Conservation (phyloP, 1,140 invertebrate genomes). For the Arctopsyche grandis region DNA sequence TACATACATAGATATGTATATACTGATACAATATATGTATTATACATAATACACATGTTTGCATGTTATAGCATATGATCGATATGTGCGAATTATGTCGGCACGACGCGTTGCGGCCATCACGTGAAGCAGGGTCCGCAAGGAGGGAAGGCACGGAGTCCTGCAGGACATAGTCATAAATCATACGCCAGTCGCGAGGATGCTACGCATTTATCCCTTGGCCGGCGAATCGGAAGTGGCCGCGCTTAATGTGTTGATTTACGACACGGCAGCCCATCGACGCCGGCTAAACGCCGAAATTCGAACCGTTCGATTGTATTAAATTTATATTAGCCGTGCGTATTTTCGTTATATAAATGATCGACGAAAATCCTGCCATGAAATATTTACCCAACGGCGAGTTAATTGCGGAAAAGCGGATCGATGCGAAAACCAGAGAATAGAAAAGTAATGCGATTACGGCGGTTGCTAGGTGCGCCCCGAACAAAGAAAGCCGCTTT, state of each 20-base stretch:
- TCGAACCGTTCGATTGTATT: not conserved
- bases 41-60: too few relatives aligned
- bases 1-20: too few relatives aligned
- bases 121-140: not conserved
- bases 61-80: too few relatives aligned
- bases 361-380: not conserved
- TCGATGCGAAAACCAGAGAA: conserved; percentile 1
- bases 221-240: not conserved
- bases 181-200: not conserved
- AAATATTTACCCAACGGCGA: not conserved
- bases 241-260: conserved; percentile 8
- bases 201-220: conserved; percentile 7
- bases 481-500: not conserved
- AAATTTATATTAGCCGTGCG: not conserved
- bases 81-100: too few relatives aligned
- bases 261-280: not conserved
- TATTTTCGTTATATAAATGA: not conserved
- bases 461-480: conserved; percentile 25
- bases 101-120: too few relatives aligned
- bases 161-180: not conserved
- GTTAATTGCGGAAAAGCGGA: conserved; percentile 24
- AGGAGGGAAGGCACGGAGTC: not conserved
- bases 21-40: too few relatives aligned
- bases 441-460: conserved; percentile 27
- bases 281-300: not conserved